Percentiles rank a stretch among this genome's conserved stretches.
Evolutionary conservation across 2,113 vertebrate species (phyloP).

Genomic region (Leptobrachium ailaonicum): DNA sequence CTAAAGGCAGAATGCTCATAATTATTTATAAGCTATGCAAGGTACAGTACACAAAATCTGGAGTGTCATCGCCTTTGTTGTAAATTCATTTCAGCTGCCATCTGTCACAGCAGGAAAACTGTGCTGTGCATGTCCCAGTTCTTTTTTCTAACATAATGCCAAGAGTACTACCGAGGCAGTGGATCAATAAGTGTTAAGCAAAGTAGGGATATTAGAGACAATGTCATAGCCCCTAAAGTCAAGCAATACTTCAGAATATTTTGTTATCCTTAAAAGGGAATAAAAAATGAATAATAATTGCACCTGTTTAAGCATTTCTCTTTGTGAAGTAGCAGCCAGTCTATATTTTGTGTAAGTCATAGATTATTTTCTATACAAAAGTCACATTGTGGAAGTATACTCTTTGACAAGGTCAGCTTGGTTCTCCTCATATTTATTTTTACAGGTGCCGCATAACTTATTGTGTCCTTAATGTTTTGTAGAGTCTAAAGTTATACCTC

Average conservation of each 20-base stretch:
- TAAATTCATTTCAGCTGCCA: background rate
- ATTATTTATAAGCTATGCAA: conserved; percentile 1
- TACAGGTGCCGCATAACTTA: too few relatives aligned
- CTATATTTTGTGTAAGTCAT: too few relatives aligned
- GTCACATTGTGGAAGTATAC: too few relatives aligned
- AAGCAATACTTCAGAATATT: background rate
- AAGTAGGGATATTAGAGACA: background rate
- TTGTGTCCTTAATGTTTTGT: too few relatives aligned
- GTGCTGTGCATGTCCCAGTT: background rate
- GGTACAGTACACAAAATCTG: conserved; percentile 1
- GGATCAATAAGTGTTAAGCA: background rate
- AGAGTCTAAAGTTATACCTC: too few relatives aligned
- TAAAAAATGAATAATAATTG: too few relatives aligned
- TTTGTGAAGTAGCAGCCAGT: too few relatives aligned
- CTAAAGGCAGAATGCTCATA: background rate
- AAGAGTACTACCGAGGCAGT: background rate
- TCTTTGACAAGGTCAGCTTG: too few relatives aligned
- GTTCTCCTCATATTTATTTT: too few relatives aligned
- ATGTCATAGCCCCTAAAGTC: background rate
- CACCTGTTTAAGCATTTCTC: too few relatives aligned
- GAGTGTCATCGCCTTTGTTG: background rate
- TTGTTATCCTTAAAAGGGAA: too few relatives aligned
- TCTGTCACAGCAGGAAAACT: conserved; percentile 1
- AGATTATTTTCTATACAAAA: too few relatives aligned
- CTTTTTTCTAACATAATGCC: background rate